These are phyloP conservation scores for Spheniscus mendiculus DNA, from an alignment of 2,113 vertebrate species.

Conservation along the genomic window DNA sequence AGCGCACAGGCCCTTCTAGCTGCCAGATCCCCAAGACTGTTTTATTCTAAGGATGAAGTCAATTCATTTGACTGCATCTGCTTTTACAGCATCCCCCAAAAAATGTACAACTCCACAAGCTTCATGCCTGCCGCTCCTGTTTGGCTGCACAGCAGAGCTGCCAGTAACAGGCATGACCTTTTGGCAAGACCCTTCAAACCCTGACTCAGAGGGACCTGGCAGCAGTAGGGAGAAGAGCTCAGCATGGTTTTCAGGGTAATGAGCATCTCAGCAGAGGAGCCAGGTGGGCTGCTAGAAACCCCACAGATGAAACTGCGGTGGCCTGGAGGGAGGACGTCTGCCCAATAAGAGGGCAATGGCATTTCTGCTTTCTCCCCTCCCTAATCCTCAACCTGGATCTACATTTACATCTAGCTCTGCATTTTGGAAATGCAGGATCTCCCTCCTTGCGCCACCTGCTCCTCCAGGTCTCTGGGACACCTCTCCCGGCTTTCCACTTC, in stretches of 20 bases:
- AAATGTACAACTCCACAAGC: too few species aligned
- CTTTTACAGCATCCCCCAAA: neutral
- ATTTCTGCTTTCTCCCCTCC: neutral
- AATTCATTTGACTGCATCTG: neutral
- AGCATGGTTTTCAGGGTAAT: neutral
- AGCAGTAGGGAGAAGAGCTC: neutral
- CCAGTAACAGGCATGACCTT: neutral
- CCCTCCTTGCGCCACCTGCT: neutral
- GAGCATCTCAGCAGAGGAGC: neutral
- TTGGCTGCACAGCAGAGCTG: neutral
- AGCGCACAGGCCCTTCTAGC: neutral
- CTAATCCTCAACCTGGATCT: neutral
- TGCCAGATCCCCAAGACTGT: neutral
- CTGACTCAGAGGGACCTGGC: neutral
- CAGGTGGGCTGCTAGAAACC: neutral
- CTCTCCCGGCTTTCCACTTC: neutral
- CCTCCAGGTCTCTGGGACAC: neutral
- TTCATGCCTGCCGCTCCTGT: neutral
- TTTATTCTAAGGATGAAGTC: neutral
- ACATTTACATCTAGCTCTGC: neutral
- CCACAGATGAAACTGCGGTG: fast-evolving
- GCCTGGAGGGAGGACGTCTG: neutral
- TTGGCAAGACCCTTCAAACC: neutral
- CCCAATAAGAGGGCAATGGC: fast-evolving
- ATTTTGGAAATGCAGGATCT: neutral